Conservation (phyloP, 2,888 invertebrate species). For the Lasioglossum lativentre region DNA sequence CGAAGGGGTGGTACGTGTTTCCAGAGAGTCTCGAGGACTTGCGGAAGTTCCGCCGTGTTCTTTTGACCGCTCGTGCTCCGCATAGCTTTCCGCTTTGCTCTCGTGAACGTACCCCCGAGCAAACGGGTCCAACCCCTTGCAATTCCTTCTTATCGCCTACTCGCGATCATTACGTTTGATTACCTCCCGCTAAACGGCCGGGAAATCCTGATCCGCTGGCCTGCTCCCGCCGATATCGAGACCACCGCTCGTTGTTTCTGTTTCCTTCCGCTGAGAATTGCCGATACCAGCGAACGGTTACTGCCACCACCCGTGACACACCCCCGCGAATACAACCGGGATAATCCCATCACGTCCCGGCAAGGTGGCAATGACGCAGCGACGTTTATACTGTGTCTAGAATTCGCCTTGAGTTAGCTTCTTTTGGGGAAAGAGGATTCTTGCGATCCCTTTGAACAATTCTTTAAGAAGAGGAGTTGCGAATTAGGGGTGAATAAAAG, state of each 20-base stretch:
- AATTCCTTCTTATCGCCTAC: slow-evolving; percentile 35
- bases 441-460: too few species aligned
- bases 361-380: background rate
- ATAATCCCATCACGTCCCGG: background rate
- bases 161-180: slow-evolving; percentile 43
- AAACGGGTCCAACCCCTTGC: background rate
- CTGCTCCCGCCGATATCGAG: slow-evolving; percentile 12
- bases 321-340: background rate
- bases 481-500: too few species aligned
- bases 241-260: background rate
- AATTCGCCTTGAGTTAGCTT: background rate
- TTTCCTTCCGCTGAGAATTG: background rate
- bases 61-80: slow-evolving; percentile 4
- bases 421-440: background rate
- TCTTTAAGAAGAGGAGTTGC: too few species aligned
- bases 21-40: background rate
- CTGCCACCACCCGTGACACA: background rate
- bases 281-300: background rate
- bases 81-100: background rate
- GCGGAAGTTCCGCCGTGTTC: background rate
- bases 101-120: background rate
- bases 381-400: background rate
- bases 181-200: slow-evolving; percentile 15
- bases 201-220: slow-evolving; percentile 26
- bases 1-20: background rate